These are phyloP conservation scores for Peromyscus attwateri DNA, from an alignment of 2,797 vertebrate genomes.

Conservation along the genomic window DNA sequence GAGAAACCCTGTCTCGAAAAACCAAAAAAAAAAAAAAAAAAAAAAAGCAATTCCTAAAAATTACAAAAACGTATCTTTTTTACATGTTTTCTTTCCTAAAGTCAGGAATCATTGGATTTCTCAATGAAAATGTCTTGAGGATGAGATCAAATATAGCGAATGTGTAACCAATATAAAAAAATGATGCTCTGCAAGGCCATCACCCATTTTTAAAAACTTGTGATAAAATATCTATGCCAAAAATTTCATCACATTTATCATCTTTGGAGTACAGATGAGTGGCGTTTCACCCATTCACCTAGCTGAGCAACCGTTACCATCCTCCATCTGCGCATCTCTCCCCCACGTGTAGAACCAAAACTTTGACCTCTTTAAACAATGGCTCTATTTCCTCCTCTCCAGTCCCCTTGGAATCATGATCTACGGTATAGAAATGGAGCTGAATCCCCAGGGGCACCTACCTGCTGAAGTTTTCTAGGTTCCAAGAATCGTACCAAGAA, in stretches of 20 bases:
- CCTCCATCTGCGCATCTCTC: neutral
- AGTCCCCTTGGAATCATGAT: neutral
- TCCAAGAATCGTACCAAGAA: neutral
- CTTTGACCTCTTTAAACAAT: neutral
- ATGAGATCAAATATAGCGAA: neutral
- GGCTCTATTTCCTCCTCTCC: neutral
- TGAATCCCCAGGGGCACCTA: neutral
- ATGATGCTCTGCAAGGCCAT: neutral
- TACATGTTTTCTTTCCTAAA: conserved; percentile 29
- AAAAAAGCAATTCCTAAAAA: conserved; percentile 43
- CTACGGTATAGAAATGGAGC: neutral
- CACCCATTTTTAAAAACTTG: neutral
- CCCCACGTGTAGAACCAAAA: conserved; percentile 13
- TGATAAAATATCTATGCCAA: neutral
- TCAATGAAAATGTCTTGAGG: neutral
- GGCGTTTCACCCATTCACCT: neutral
- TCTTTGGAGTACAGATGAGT: neutral
- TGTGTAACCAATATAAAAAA: neutral
- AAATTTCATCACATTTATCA: neutral
- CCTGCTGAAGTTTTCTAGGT: neutral
- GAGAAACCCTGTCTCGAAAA: too few relatives aligned
- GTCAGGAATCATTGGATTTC: conserved; percentile 38
- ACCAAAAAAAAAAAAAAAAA: too few relatives aligned
- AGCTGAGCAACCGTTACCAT: neutral
- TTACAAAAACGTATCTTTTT: conserved; percentile 35